phyloP scores from a whole-genome alignment of 1,140 invertebrate species.

The Sesamia nonagrioides region DNA sequence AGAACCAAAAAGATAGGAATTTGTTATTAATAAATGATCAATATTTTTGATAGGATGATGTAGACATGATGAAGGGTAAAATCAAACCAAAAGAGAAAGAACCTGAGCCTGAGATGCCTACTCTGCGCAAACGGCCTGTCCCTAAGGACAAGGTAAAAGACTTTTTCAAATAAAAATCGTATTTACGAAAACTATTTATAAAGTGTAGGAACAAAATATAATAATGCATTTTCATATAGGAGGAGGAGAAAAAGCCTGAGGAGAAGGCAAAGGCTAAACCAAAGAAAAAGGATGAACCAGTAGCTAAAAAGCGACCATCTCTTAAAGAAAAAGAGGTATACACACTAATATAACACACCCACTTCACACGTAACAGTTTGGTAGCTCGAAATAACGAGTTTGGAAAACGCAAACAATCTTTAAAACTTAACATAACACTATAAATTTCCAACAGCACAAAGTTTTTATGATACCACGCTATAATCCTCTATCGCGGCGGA shows the following conservation, averaged over 20 bases:
- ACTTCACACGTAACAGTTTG: slow-evolving; percentile 58
- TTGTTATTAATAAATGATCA: neutral
- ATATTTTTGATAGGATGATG: slow-evolving; percentile 77
- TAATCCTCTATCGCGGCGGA: slow-evolving; percentile 51
- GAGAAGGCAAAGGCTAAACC: slow-evolving; percentile 82
- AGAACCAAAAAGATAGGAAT: neutral
- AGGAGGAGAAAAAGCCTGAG: slow-evolving; percentile 80
- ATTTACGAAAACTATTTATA: neutral
- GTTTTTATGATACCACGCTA: slow-evolving; percentile 15
- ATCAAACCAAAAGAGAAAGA: slow-evolving; percentile 82
- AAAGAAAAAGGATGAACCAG: slow-evolving; percentile 75
- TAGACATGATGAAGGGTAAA: slow-evolving; percentile 82
- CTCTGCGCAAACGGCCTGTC: slow-evolving; percentile 77
- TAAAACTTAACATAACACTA: slow-evolving; percentile 50
- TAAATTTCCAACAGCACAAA: slow-evolving; percentile 51
- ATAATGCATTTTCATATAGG: slow-evolving; percentile 66
- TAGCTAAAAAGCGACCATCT: slow-evolving; percentile 81
- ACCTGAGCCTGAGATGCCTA: slow-evolving; percentile 77
- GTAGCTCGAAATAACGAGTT: slow-evolving; percentile 43
- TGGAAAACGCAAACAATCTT: slow-evolving; percentile 10
- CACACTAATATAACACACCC: slow-evolving; percentile 46
- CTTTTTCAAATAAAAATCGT: slow-evolving; percentile 29
- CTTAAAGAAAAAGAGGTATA: slow-evolving; percentile 83
- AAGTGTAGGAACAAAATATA: slow-evolving; percentile 30
- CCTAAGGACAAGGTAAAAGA: slow-evolving; percentile 80